A percentile compares a stretch with the other conserved stretches of the same genome.
phyloP scores from a whole-genome alignment of 2,888 invertebrate species.

The Tipula lateralis region DNA sequence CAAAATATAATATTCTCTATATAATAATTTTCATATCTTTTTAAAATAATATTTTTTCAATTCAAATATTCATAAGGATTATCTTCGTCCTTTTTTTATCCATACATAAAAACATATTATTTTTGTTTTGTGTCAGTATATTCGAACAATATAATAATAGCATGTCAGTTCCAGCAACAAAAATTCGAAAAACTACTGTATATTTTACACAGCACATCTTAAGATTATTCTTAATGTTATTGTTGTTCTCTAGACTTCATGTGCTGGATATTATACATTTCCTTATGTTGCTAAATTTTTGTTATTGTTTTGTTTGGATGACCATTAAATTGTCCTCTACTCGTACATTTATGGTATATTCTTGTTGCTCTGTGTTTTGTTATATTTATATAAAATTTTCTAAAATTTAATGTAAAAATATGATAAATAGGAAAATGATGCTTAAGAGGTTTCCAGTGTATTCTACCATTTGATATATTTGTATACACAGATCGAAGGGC shows the following conservation, averaged over 20 bases:
- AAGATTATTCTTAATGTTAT: neutral
- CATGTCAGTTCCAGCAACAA: neutral
- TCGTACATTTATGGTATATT: neutral
- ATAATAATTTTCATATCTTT: neutral
- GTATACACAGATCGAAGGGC: conserved; percentile 4
- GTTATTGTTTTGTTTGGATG: neutral
- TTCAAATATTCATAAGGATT: conserved; percentile 19
- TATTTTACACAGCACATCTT: conserved; percentile 15
- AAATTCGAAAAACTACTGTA: neutral
- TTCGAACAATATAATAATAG: neutral
- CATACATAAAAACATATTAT: neutral
- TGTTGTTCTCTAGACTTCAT: neutral
- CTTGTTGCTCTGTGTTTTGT: neutral
- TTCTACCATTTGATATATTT: neutral
- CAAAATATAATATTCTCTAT: neutral
- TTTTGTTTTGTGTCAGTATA: neutral
- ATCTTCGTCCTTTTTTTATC: neutral
- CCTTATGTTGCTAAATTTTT: neutral
- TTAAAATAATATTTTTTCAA: conserved; percentile 13
- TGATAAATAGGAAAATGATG: conserved; percentile 11
- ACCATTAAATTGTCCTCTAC: neutral
- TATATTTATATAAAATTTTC: neutral
- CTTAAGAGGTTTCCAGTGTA: neutral
- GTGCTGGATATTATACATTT: neutral
- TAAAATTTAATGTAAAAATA: neutral